These are phyloP conservation scores for Sphenopsis melanotis DNA, from an alignment of 2,797 vertebrate species.

Conservation along the genomic window DNA sequence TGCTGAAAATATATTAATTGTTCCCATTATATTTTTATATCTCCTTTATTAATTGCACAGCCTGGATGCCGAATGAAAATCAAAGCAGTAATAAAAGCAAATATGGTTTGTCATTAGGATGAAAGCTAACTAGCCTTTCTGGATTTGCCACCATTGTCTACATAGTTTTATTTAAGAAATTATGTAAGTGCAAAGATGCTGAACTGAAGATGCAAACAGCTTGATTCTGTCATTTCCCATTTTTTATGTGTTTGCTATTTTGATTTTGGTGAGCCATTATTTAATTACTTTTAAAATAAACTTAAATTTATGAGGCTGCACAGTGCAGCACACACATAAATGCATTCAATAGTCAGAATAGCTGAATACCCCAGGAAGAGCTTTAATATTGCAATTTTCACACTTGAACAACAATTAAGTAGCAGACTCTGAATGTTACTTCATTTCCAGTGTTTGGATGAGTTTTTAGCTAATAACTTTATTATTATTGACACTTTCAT, in stretches of 20 bases:
- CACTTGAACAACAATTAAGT: neutral
- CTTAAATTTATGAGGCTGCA: neutral
- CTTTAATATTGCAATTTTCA: neutral
- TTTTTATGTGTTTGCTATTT: neutral
- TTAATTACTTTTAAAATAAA: neutral
- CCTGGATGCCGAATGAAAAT: neutral
- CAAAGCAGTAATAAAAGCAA: neutral
- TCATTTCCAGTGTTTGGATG: neutral
- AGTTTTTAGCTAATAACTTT: neutral
- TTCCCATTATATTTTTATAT: neutral
- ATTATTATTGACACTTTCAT: neutral
- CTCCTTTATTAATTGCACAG: neutral
- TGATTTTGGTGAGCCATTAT: neutral
- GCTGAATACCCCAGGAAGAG: neutral
- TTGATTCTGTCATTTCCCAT: neutral
- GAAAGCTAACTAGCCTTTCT: neutral
- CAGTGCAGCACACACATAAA: neutral
- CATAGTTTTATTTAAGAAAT: neutral
- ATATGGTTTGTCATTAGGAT: neutral
- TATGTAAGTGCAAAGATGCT: neutral
- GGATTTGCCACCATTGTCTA: neutral
- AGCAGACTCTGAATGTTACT: neutral
- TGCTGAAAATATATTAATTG: neutral
- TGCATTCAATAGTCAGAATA: neutral
- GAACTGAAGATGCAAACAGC: neutral